Conservation (phyloP, 2,113 vertebrate genomes). For the Protobothrops flavoviridis region DNA sequence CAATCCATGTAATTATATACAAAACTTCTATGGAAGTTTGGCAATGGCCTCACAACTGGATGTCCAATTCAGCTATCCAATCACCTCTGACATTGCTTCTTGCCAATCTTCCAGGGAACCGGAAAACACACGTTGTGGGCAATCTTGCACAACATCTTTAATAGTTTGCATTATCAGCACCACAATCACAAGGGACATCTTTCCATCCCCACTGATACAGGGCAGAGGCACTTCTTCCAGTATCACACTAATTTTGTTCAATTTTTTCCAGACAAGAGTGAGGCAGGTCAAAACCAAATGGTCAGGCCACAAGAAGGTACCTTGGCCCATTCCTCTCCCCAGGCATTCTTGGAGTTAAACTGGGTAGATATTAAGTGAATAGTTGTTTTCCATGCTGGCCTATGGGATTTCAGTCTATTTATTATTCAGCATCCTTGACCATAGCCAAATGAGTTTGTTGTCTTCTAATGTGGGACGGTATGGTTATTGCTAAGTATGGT, state of each 20-base stretch:
- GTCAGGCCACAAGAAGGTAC: background rate
- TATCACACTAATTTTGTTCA: background rate
- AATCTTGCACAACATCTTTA: background rate
- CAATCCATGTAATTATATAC: background rate
- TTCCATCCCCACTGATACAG: background rate
- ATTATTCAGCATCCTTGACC: background rate
- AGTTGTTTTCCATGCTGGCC: background rate
- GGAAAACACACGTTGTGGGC: background rate
- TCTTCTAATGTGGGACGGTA: background rate
- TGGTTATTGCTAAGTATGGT: background rate
- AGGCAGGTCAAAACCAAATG: background rate
- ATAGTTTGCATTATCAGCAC: background rate
- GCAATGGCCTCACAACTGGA: background rate
- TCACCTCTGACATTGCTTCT: background rate
- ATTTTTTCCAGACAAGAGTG: background rate
- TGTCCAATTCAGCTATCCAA: background rate
- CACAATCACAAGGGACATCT: background rate
- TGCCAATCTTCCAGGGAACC: background rate
- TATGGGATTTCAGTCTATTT: background rate
- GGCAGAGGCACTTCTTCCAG: background rate
- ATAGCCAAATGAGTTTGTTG: background rate
- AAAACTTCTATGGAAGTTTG: background rate
- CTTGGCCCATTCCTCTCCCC: background rate
- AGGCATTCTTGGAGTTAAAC: background rate
- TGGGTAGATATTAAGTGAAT: background rate